Percentiles rank a stretch among this genome's conserved stretches.
Evolutionary conservation across 1,140 invertebrate genomes (phyloP).

Genomic region (Diuraphis noxia): DNA sequence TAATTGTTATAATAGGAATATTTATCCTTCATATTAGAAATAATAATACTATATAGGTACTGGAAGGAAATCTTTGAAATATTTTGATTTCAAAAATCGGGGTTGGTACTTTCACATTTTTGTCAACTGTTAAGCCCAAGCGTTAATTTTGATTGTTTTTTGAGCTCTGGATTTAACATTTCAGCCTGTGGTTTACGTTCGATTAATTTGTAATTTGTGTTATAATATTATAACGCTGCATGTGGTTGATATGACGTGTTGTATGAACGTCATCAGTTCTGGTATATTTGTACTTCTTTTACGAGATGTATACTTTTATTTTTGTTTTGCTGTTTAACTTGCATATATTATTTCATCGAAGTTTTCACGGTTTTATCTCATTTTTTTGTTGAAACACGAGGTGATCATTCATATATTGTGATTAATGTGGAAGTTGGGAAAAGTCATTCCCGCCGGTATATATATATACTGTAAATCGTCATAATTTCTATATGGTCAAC

Average conservation of each 20-base stretch:
- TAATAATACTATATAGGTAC: too few species aligned
- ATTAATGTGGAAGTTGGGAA: neutral
- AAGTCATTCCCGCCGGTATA: neutral
- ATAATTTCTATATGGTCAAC: neutral
- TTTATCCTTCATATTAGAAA: neutral
- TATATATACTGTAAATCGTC: neutral
- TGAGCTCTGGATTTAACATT: neutral
- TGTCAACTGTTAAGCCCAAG: neutral
- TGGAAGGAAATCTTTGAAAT: too few species aligned
- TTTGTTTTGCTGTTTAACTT: neutral
- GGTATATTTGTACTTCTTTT: neutral
- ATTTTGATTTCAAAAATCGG: too few species aligned
- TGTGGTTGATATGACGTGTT: neutral
- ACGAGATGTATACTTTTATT: neutral
- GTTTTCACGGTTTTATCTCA: neutral
- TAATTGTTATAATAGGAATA: neutral
- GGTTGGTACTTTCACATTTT: neutral
- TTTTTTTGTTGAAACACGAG: neutral
- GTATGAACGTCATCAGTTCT: neutral
- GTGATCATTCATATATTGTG: conserved; percentile 6
- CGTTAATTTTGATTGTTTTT: neutral
- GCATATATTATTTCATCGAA: conserved; percentile 17
- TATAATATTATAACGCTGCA: neutral
- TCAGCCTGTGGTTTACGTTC: neutral
- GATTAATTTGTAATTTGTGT: neutral